Percentiles rank a stretch among this genome's conserved stretches.
Evolutionary conservation across 1,140 invertebrate species (phyloP).

Genomic region (Kradibia gibbosae): DNA sequence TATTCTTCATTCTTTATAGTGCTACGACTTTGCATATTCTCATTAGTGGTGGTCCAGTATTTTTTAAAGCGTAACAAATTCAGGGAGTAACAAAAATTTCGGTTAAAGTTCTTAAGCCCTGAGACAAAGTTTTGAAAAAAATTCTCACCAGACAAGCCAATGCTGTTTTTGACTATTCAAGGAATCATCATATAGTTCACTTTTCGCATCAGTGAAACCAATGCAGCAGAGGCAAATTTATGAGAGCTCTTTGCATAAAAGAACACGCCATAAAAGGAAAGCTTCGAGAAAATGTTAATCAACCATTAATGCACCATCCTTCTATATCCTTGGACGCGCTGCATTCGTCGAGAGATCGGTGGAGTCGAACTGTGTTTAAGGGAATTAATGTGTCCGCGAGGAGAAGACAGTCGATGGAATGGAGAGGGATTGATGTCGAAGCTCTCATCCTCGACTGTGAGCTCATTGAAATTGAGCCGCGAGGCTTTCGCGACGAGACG

Average conservation of each 20-base stretch:
- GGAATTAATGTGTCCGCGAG: conserved; percentile 29
- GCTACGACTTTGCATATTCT: too few relatives aligned
- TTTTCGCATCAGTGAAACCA: too few relatives aligned
- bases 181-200: too few relatives aligned
- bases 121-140: too few relatives aligned
- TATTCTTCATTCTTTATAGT: neutral
- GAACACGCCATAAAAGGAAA: neutral
- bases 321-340: neutral
- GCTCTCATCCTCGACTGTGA: neutral
- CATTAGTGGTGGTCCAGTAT: too few relatives aligned
- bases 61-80: too few relatives aligned
- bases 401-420: neutral
- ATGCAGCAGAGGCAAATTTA: too few relatives aligned
- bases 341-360: neutral
- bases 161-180: too few relatives aligned
- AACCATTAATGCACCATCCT: neutral
- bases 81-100: too few relatives aligned
- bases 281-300: neutral
- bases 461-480: conserved; percentile 27
- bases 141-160: too few relatives aligned
- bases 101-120: too few relatives aligned
- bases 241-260: neutral
- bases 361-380: neutral
- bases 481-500: conserved; percentile 7
- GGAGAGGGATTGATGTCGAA: neutral